A percentile compares a stretch with the other conserved stretches of the same genome.
phyloP scores from a whole-genome alignment of 1,140 invertebrate species.

The Adoxophyes honmai region DNA sequence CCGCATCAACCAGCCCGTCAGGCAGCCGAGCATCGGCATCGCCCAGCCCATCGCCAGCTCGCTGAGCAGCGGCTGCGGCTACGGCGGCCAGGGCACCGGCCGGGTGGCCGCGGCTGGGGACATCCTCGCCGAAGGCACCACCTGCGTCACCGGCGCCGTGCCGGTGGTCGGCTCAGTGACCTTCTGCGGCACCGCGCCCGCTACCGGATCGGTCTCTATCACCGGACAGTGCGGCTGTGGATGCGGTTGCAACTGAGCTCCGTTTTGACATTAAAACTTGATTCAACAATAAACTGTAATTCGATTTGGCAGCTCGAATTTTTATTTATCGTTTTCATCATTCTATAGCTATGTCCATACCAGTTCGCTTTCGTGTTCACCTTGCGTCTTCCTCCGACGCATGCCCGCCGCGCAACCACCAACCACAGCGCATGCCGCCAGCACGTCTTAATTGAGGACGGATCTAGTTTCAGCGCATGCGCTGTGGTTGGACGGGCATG shows the following conservation, averaged over 20 bases:
- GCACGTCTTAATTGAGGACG: too few species aligned
- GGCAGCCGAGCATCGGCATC: slow-evolving; percentile 24
- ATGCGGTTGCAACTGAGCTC: too few species aligned
- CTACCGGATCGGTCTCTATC: slow-evolving; percentile 39
- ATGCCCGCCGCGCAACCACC: too few species aligned
- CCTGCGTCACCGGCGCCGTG: slow-evolving; percentile 35
- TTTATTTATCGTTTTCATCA: too few species aligned
- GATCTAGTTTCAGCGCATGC: too few species aligned
- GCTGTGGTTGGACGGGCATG: too few species aligned
- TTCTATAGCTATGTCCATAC: too few species aligned
- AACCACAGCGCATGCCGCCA: too few species aligned
- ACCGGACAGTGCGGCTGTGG: slow-evolving; percentile 37
- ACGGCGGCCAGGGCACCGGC: slow-evolving; percentile 39
- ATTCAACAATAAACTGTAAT: too few species aligned
- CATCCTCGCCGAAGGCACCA: slow-evolving; percentile 36
- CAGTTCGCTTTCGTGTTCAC: too few species aligned
- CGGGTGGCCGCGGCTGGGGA: slow-evolving; percentile 37
- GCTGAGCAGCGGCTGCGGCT: slow-evolving; percentile 37
- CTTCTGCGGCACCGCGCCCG: slow-evolving; percentile 35
- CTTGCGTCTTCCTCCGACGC: too few species aligned
- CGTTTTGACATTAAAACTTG: slow-evolving; percentile 2
- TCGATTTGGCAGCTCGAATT: too few species aligned
- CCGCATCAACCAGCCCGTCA: slow-evolving; percentile 25
- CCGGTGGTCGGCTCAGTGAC: slow-evolving; percentile 38
- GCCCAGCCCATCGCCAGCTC: slow-evolving; percentile 5